Percentiles rank a stretch among this genome's conserved stretches.
These are phyloP conservation scores for Drosophila mimetica DNA, from an alignment of 2,888 invertebrate species.

Conservation along the genomic window DNA sequence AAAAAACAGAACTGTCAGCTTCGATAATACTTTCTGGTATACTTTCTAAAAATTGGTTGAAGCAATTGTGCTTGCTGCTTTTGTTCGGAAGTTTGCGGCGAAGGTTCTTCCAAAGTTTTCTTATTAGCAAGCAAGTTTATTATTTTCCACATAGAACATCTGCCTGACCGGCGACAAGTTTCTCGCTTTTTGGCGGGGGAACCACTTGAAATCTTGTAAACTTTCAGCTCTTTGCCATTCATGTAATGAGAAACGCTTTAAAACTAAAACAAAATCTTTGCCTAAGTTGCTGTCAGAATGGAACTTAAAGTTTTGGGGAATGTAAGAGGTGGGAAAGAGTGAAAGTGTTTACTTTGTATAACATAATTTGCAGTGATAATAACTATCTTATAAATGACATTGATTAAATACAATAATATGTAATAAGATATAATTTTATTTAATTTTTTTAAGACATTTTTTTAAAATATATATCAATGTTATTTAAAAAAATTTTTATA, in stretches of 20 bases:
- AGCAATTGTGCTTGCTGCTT: constrained; percentile 10
- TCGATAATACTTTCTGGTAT: constrained; percentile 6
- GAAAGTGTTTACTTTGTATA: not conserved
- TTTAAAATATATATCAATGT: too few relatives aligned
- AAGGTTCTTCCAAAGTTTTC: constrained; percentile 12
- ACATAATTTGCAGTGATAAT: not conserved
- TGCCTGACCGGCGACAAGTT: constrained; percentile 38
- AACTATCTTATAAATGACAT: too few relatives aligned
- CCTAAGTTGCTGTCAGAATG: constrained; percentile 19
- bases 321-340: not conserved
- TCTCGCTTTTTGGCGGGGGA: constrained; percentile 1
- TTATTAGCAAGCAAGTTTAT: constrained; percentile 36
- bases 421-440: too few relatives aligned
- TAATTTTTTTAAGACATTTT: too few relatives aligned
- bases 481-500: too few relatives aligned
- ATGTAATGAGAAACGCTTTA: constrained; percentile 24
- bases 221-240: constrained; percentile 20
- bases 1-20: constrained; percentile 6
- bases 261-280: constrained; percentile 34
- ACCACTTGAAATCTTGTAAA: constrained; percentile 27
- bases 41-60: constrained; percentile 26
- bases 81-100: constrained; percentile 4
- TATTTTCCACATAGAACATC: constrained; percentile 27
- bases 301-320: constrained; percentile 3
- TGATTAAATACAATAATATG: too few relatives aligned